Evolutionary conservation across 2,113 vertebrate genomes (phyloP).

Genomic region (Myrmecobius fasciatus): DNA sequence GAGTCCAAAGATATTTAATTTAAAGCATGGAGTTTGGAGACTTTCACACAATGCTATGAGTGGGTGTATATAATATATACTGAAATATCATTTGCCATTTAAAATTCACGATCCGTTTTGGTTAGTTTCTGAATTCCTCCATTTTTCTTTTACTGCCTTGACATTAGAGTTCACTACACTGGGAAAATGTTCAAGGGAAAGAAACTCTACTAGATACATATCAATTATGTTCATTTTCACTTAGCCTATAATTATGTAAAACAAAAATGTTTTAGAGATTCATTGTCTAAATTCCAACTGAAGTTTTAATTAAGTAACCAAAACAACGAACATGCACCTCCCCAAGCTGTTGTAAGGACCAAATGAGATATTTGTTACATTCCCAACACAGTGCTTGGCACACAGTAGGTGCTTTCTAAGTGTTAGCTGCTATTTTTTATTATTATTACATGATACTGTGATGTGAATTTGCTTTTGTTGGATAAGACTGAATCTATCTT

Average conservation of each 20-base stretch:
- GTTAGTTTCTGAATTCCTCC: neutral
- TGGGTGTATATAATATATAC: neutral
- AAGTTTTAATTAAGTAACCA: slow-evolving; percentile 25
- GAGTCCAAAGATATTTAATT: neutral
- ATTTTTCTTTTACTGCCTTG: neutral
- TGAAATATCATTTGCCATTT: neutral
- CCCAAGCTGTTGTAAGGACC: neutral
- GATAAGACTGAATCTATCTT: slow-evolving; percentile 2
- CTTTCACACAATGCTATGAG: neutral
- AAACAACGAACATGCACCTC: neutral
- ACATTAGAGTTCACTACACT: neutral
- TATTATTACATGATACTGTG: neutral
- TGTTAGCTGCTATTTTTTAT: neutral
- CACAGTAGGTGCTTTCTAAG: neutral
- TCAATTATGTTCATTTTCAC: neutral
- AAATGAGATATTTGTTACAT: neutral
- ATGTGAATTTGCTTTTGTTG: neutral
- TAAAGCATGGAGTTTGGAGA: neutral
- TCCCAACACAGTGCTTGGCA: neutral
- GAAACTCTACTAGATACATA: slow-evolving; percentile 15
- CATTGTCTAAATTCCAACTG: neutral
- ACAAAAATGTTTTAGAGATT: slow-evolving; percentile 4
- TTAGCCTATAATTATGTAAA: slow-evolving; percentile 11
- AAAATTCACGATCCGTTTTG: neutral
- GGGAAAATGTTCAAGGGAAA: neutral